Evolutionary conservation across 2,113 vertebrate species (phyloP), one percentile per base, ranked within the genome.

Genomic region (Grus americana): DNA sequence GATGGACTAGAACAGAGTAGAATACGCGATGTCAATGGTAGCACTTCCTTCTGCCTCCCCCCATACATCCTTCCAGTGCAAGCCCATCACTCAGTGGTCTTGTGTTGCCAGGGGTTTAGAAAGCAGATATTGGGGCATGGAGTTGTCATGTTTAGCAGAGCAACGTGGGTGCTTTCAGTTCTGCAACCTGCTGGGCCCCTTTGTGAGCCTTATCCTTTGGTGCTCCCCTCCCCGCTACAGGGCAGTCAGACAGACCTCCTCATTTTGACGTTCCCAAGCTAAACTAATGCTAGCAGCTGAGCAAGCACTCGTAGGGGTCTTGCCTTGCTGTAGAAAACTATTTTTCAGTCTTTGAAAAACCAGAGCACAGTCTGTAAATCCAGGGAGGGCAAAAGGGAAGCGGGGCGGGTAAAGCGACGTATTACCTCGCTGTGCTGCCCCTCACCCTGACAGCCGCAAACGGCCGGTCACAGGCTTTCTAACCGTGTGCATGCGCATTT

Each of bases 401-500:
- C 44, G 6, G 14, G 5, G 4, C 38, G 4, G 26, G 24, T 44
- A 65, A 29, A 20, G 15, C 0, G 1, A 15, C 29, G 1, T 6
- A 1, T 4, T 10, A 13, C 10, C 58, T 18, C 12, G 0, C 14
- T 12, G 46, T 1, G 32, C 19, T 11, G 32, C 22, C 61, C 11
- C 44, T 34, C 32, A 9, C 7, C 14, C 15, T 4, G 38, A 2
- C 9, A 62, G 34, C 40, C 1, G 1, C 62, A 57, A 11, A 34
- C 3, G 0, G 9, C 12, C 12, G 9, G 3, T 5, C 29, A 10
- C 52, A 27, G 52, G 22, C 23, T 38, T 52, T 47, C 16, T 36
- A 15, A 2, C 21, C 0, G 1, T 7, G 7, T 18, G 29, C 23
- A 4, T 1, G 30, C 0, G 0, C 19, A 4, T 7, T 4, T 1